phyloP scores from a whole-genome alignment of 1,140 invertebrate species.

The Heliconius congener region DNA sequence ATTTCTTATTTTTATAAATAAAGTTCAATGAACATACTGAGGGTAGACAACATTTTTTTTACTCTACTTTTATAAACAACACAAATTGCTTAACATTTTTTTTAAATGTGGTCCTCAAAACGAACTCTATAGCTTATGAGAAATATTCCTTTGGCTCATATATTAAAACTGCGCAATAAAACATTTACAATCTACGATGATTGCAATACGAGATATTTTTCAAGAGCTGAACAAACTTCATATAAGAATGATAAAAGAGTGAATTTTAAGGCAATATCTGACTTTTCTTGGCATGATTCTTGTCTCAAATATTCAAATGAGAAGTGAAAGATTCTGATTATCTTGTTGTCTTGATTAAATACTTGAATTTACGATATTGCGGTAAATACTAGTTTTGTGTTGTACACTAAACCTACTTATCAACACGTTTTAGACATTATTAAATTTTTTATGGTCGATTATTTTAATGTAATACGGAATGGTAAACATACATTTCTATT shows the following conservation, averaged over 20 bases:
- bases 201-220: constrained; percentile 4
- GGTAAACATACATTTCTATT: background rate
- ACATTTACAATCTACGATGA: background rate
- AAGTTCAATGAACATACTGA: background rate
- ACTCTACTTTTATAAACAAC: background rate
- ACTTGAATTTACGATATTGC: background rate
- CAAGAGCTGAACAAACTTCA: constrained; percentile 21
- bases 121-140: background rate
- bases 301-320: background rate
- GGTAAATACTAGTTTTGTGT: background rate
- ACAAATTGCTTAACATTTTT: no score
- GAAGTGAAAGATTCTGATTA: background rate
- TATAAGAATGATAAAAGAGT: background rate
- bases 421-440: background rate
- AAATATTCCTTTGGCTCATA: background rate
- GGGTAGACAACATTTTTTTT: background rate
- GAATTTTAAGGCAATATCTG: background rate
- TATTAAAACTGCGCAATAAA: background rate
- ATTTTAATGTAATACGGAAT: background rate
- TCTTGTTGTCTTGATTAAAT: constrained; percentile 1
- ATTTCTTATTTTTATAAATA: background rate
- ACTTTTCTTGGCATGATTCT: background rate
- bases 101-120: no score
- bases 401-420: background rate
- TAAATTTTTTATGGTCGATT: background rate